A percentile compares a stretch with the other conserved stretches of the same genome.
These are phyloP conservation scores for Allacma fusca DNA, from an alignment of 2,888 invertebrate genomes.

Conservation along the genomic window DNA sequence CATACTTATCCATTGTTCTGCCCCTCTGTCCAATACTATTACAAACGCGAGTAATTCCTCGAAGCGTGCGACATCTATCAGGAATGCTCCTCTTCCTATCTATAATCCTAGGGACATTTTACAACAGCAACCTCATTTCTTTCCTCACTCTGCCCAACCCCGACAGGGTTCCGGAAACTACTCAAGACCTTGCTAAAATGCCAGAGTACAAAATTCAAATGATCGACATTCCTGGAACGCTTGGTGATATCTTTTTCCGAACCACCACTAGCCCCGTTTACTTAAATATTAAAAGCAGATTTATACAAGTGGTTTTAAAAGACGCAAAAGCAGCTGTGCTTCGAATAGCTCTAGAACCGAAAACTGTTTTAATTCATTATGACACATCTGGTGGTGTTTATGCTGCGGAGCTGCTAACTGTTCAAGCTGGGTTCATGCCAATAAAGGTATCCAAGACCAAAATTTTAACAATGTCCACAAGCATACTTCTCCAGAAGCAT, in stretches of 20 bases:
- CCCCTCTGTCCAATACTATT: background rate
- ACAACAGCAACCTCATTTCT: background rate
- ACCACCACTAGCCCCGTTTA: background rate
- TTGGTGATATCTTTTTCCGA: background rate
- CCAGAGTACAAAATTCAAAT: background rate
- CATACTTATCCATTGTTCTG: background rate
- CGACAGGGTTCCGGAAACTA: background rate
- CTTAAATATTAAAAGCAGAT: background rate
- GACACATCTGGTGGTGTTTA: background rate
- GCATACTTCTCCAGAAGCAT: background rate
- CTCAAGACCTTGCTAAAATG: background rate
- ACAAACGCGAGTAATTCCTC: background rate
- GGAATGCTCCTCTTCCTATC: background rate
- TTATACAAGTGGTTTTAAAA: background rate
- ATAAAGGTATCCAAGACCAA: background rate
- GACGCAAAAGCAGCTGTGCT: background rate
- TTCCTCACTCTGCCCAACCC: background rate
- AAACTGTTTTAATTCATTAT: background rate
- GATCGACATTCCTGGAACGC: background rate
- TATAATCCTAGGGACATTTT: background rate
- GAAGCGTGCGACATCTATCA: background rate
- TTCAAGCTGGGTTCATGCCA: background rate
- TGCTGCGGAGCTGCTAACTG: background rate
- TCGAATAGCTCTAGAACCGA: background rate
- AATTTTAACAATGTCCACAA: background rate